These are phyloP conservation scores for Balanococcus diminutus DNA, from an alignment of 2,888 invertebrate genomes.

Conservation along the genomic window DNA sequence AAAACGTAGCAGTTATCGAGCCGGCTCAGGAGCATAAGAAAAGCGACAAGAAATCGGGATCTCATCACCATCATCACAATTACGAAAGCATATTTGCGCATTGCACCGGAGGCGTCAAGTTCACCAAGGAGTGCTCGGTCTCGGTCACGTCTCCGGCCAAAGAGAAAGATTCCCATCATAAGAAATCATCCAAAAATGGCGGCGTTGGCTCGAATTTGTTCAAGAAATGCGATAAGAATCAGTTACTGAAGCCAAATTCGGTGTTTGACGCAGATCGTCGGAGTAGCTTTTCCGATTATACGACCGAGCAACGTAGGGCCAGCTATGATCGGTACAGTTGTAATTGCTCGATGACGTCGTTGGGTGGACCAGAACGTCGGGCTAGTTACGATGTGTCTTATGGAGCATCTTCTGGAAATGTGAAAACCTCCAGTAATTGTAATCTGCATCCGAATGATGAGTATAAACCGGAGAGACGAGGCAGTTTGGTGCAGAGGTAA, in stretches of 20 bases:
- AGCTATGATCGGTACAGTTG: constrained; percentile 39
- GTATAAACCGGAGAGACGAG: constrained; percentile 58
- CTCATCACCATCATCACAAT: neutral
- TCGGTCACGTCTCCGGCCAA: neutral
- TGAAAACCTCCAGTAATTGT: neutral
- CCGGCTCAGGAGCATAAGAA: neutral
- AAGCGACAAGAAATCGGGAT: neutral
- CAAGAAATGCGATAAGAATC: constrained; percentile 18
- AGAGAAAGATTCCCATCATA: neutral
- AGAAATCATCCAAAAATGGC: neutral
- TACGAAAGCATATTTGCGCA: neutral
- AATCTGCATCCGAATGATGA: constrained; percentile 41
- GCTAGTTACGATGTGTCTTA: constrained; percentile 41
- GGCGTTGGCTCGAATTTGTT: neutral
- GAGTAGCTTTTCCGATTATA: constrained; percentile 10
- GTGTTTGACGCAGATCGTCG: neutral
- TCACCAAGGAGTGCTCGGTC: neutral
- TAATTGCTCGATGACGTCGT: neutral
- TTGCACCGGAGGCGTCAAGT: neutral
- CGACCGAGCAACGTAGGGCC: constrained; percentile 42
- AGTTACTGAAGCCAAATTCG: neutral
- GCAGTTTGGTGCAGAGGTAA: constrained; percentile 60
- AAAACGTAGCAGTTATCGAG: neutral
- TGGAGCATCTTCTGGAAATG: neutral
- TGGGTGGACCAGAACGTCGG: constrained; percentile 12